Conservation (phyloP, 1,140 invertebrate species). For the Panagrolaimus sp. region DNA sequence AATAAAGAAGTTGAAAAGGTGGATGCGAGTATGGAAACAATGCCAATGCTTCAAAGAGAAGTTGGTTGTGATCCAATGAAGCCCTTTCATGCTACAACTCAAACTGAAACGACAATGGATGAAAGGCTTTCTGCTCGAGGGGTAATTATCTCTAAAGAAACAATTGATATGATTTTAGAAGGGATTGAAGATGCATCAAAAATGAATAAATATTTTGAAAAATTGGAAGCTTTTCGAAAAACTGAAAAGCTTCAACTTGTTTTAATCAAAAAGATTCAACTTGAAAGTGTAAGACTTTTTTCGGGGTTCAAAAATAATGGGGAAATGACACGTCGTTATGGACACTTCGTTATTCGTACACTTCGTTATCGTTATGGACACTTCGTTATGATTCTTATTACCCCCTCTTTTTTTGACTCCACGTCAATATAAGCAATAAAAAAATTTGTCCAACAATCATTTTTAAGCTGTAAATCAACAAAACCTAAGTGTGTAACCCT, state of each 20-base stretch:
- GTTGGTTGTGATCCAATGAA: not conserved
- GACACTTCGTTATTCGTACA: no score
- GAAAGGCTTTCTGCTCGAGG: not conserved
- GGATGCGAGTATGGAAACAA: not conserved
- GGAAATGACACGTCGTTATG: no score
- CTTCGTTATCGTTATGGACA: no score
- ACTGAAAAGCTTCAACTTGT: not conserved
- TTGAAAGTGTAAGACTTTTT: slow-evolving; percentile 2
- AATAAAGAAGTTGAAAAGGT: not conserved
- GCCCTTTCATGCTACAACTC: not conserved
- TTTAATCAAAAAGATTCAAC: not conserved
- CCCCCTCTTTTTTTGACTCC: no score
- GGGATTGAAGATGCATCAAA: slow-evolving; percentile 6
- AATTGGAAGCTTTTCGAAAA: not conserved
- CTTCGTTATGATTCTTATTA: no score
- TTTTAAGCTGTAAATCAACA: no score
- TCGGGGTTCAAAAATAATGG: not conserved
- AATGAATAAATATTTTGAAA: not conserved
- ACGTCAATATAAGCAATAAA: no score
- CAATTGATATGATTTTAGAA: not conserved
- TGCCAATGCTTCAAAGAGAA: not conserved
- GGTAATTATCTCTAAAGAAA: not conserved
- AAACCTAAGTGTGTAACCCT: no score
- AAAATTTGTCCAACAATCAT: no score
- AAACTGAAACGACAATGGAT: not conserved